A percentile compares a stretch with the other conserved stretches of the same genome.
Evolutionary conservation across 2,888 invertebrate genomes (phyloP).

Genomic region (Heliconius aoede): DNA sequence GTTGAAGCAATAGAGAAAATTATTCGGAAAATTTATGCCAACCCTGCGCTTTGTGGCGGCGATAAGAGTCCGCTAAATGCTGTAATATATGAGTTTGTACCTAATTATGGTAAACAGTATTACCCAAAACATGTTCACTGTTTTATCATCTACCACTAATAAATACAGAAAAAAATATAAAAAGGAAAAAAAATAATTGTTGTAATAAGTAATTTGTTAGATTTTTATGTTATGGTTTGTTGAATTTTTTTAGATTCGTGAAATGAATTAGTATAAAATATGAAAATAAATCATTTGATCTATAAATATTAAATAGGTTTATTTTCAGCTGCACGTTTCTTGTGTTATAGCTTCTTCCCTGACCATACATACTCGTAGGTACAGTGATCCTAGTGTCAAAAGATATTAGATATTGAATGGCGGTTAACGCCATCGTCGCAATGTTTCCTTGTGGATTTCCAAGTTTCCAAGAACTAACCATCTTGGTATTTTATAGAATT

Average conservation of each 20-base stretch:
- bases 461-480: neutral
- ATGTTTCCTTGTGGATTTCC: neutral
- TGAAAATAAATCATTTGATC: neutral
- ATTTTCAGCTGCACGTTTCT: neutral
- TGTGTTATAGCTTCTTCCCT: neutral
- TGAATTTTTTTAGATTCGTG: neutral
- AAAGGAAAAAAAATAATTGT: neutral
- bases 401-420: neutral
- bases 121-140: neutral
- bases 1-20: constrained; percentile 23
- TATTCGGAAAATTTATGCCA: constrained; percentile 24
- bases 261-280: neutral
- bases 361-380: neutral
- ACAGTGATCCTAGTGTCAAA: neutral
- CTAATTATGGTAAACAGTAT: constrained; percentile 6
- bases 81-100: neutral
- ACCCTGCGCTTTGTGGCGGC: constrained; percentile 48
- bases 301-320: neutral
- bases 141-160: neutral
- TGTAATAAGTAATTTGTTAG: neutral
- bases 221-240: neutral
- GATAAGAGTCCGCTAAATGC: constrained; percentile 39
- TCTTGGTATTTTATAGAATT: neutral
- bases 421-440: neutral
- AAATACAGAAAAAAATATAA: neutral